Evolutionary conservation across 2,888 invertebrate species (phyloP).

Genomic region (Philopedon plagiatum): DNA sequence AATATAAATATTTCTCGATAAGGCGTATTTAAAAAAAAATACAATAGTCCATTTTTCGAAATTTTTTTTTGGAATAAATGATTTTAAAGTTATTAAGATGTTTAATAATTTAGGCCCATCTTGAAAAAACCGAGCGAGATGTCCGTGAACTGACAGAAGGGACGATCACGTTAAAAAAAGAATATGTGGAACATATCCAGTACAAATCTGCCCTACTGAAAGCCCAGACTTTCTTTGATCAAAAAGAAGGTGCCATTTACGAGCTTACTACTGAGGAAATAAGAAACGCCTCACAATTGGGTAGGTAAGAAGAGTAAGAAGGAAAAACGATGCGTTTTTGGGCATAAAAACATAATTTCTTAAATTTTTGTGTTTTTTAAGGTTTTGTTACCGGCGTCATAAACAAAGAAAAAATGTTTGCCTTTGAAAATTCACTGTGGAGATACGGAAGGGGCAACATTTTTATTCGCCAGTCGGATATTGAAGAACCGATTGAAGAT

Average conservation of each 20-base stretch:
- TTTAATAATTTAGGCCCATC: conserved; percentile 76
- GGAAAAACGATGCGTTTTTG: too few relatives aligned
- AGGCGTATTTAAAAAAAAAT: too few relatives aligned
- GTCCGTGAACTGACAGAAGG: conserved; percentile 94
- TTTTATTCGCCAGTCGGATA: conserved; percentile 89
- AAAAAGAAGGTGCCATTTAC: conserved; percentile 76
- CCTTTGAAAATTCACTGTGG: conserved; percentile 95
- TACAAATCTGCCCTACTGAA: conserved; percentile 91
- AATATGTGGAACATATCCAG: conserved; percentile 92
- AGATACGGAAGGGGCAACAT: conserved; percentile 93
- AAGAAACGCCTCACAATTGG: conserved; percentile 69
- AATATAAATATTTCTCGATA: too few relatives aligned
- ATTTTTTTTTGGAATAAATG: too few relatives aligned
- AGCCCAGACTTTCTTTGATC: conserved; percentile 90
- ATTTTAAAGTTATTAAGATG: neutral
- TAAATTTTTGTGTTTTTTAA: neutral
- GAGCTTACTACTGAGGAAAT: conserved; percentile 34
- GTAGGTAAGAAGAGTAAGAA: conserved; percentile 34
- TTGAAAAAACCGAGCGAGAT: conserved; percentile 97
- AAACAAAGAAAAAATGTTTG: conserved; percentile 87
- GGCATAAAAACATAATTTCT: neutral
- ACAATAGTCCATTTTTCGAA: too few relatives aligned
- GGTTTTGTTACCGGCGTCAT: conserved; percentile 94
- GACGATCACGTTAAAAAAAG: conserved; percentile 91
- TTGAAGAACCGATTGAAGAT: conserved; percentile 87